Evolutionary conservation across 1,140 invertebrate species (phyloP).

Genomic region (Drosophila bifasciata): DNA sequence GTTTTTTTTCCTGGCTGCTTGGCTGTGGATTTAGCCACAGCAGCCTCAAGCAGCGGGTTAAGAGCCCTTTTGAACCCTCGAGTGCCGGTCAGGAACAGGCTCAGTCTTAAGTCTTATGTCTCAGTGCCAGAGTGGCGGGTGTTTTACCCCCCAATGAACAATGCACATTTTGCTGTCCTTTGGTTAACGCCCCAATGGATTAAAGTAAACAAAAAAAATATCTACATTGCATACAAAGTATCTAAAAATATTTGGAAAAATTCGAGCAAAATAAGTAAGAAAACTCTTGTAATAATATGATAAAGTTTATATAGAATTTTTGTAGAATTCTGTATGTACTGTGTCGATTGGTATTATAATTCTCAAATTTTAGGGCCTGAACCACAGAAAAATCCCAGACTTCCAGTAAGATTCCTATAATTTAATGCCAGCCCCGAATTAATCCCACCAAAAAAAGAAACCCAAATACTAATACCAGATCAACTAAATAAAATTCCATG

Average conservation of each 20-base stretch:
- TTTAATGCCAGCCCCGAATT: neutral
- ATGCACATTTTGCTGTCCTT: slow-evolving; percentile 12
- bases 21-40: slow-evolving; percentile 54
- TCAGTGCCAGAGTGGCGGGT: neutral
- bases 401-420: too few species aligned
- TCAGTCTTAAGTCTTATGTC: neutral
- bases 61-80: slow-evolving; percentile 63
- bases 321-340: too few species aligned
- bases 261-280: too few species aligned
- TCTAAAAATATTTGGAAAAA: too few species aligned
- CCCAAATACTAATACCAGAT: slow-evolving; percentile 23
- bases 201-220: too few species aligned
- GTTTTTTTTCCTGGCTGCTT: slow-evolving; percentile 33
- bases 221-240: too few species aligned
- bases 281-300: too few species aligned
- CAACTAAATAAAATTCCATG: slow-evolving; percentile 30
- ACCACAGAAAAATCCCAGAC: too few species aligned
- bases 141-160: slow-evolving; percentile 8
- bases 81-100: slow-evolving; percentile 48
- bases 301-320: too few species aligned
- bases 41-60: slow-evolving; percentile 68
- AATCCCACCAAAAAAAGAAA: neutral
- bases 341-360: too few species aligned
- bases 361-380: too few species aligned
- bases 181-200: slow-evolving; percentile 6